Evolutionary conservation across 2,888 invertebrate genomes (phyloP).

Genomic region (Apamea monoglypha): DNA sequence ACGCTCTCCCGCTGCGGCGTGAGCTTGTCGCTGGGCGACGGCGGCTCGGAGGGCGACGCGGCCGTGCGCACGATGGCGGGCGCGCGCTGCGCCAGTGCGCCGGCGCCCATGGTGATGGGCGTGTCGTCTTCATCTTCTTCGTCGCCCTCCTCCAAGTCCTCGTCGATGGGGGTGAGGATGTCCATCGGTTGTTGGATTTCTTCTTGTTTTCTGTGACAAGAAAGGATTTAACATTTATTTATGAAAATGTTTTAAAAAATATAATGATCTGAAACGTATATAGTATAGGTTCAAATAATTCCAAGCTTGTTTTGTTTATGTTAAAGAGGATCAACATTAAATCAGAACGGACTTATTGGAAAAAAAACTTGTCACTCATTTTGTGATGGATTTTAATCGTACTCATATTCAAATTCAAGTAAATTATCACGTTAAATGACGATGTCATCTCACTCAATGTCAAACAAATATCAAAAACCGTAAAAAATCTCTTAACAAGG

Average conservation of each 20-base stretch:
- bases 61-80: slow-evolving; percentile 95
- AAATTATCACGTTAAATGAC: neutral
- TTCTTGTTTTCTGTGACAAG: slow-evolving; percentile 85
- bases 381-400: neutral
- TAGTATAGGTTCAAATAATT: neutral
- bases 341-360: neutral
- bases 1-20: slow-evolving; percentile 93
- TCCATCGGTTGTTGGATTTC: slow-evolving; percentile 92
- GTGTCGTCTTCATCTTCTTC: slow-evolving; percentile 93
- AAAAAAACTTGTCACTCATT: neutral
- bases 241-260: neutral
- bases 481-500: neutral
- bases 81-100: slow-evolving; percentile 79
- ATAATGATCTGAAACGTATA: neutral
- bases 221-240: neutral
- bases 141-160: slow-evolving; percentile 92
- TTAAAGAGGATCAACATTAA: neutral
- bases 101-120: slow-evolving; percentile 92
- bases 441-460: neutral
- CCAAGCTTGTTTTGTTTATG: neutral
- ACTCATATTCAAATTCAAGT: neutral
- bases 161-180: slow-evolving; percentile 95
- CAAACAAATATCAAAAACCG: too few species aligned
- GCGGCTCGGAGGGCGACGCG: slow-evolving; percentile 91
- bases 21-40: slow-evolving; percentile 72